Evolutionary conservation across 2,888 invertebrate genomes (phyloP).

Genomic region (Dysmachus trigonus): DNA sequence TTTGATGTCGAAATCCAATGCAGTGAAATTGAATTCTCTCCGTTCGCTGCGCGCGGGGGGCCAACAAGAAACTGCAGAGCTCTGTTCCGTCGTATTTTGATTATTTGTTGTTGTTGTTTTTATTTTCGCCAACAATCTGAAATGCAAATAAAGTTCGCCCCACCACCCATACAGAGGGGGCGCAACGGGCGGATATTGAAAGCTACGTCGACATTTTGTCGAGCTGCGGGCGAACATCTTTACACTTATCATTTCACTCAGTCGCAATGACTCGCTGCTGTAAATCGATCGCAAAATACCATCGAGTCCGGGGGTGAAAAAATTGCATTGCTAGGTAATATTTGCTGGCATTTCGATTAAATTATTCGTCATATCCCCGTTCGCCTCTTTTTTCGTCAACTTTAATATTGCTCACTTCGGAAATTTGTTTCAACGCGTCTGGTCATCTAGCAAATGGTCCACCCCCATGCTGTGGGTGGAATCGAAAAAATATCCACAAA

Average conservation of each 20-base stretch:
- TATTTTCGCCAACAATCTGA: background rate
- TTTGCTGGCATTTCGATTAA: background rate
- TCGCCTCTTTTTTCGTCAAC: background rate
- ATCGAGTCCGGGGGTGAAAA: background rate
- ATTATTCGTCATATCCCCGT: background rate
- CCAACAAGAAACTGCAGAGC: background rate
- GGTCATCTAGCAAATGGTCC: background rate
- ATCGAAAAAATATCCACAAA: background rate
- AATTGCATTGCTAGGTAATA: background rate
- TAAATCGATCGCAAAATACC: background rate
- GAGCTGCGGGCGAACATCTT: background rate
- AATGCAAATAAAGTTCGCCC: slow-evolving; percentile 2
- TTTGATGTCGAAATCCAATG: slow-evolving; percentile 20
- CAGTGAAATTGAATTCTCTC: slow-evolving; percentile 17
- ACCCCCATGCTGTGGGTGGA: background rate
- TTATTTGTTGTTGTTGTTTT: background rate
- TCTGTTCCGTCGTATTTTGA: background rate
- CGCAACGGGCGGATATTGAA: background rate
- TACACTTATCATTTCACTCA: background rate
- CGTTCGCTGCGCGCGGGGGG: background rate
- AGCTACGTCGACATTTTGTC: background rate
- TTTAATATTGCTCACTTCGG: background rate
- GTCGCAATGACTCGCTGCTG: background rate
- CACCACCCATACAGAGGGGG: background rate
- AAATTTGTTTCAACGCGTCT: background rate